A percentile compares a stretch with the other conserved stretches of the same genome.
These are phyloP conservation scores for Trachelipus rathkii DNA, from an alignment of 1,140 invertebrate genomes.

Conservation along the genomic window DNA sequence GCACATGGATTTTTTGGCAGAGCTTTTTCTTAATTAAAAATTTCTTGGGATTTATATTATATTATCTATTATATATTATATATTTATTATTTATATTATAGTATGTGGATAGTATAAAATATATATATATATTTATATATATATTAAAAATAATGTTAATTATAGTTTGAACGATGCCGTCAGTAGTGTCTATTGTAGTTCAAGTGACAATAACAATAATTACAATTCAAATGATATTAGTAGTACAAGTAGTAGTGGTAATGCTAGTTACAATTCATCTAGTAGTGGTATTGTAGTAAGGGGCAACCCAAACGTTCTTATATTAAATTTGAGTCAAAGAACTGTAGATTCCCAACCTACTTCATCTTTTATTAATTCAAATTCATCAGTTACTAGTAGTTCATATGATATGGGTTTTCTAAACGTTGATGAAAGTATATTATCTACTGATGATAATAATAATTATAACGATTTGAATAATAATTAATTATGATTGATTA, in stretches of 20 bases:
- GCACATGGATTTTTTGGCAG: too few relatives aligned
- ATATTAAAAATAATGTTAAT: background rate
- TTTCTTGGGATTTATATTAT: too few relatives aligned
- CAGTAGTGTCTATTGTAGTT: too few relatives aligned
- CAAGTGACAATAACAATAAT: background rate
- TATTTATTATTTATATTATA: too few relatives aligned
- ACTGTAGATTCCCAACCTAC: too few relatives aligned
- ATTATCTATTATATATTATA: too few relatives aligned
- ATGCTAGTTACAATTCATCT: background rate
- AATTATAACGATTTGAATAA: background rate
- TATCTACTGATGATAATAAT: background rate
- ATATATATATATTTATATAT: too few relatives aligned
- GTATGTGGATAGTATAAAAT: too few relatives aligned
- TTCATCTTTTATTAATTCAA: background rate
- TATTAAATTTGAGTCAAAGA: too few relatives aligned
- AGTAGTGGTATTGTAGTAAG: background rate
- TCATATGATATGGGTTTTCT: background rate
- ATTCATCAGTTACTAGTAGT: background rate
- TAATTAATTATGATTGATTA: constrained; percentile 3
- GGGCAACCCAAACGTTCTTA: background rate
- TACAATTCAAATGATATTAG: background rate
- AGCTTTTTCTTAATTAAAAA: too few relatives aligned
- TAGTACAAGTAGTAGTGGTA: background rate
- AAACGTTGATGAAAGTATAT: background rate
- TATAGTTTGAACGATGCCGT: background rate